Evolutionary conservation across 2,888 invertebrate genomes (phyloP).

Genomic region (Heterodera filipjevi): DNA sequence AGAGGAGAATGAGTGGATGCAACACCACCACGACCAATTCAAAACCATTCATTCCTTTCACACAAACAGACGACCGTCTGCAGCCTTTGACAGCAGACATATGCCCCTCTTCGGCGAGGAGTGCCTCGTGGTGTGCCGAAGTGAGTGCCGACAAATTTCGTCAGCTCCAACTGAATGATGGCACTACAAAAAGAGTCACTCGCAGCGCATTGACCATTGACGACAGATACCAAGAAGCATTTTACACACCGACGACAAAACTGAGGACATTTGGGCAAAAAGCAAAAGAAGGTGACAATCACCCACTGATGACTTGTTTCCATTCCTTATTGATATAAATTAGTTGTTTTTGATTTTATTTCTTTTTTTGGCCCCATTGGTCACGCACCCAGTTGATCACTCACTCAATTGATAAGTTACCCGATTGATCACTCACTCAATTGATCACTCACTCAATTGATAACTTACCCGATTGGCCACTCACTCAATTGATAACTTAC

Average conservation of each 20-base stretch:
- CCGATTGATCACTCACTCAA: too few relatives aligned
- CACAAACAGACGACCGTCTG: background rate
- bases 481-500: too few relatives aligned
- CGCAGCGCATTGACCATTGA: slow-evolving; percentile 13
- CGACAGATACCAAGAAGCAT: background rate
- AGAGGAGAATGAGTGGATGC: background rate
- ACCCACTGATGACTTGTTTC: too few relatives aligned
- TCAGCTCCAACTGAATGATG: background rate
- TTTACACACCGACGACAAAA: slow-evolving; percentile 3
- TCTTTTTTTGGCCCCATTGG: too few relatives aligned
- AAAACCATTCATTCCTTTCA: background rate
- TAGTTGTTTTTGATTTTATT: too few relatives aligned
- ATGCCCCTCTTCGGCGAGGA: slow-evolving; percentile 19
- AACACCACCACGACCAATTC: too few relatives aligned
- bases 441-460: too few relatives aligned
- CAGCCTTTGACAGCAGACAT: background rate
- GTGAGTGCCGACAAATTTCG: slow-evolving; percentile 19
- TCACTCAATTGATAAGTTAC: too few relatives aligned
- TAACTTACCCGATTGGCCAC: too few relatives aligned
- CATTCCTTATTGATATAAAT: too few relatives aligned
- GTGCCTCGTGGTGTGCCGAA: slow-evolving; percentile 36
- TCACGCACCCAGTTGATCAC: too few relatives aligned
- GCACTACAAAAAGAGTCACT: background rate
- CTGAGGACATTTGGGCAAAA: background rate
- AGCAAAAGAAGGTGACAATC: background rate